phyloP scores from a whole-genome alignment of 2,888 invertebrate genomes.

The Ametastegia equiseti region DNA sequence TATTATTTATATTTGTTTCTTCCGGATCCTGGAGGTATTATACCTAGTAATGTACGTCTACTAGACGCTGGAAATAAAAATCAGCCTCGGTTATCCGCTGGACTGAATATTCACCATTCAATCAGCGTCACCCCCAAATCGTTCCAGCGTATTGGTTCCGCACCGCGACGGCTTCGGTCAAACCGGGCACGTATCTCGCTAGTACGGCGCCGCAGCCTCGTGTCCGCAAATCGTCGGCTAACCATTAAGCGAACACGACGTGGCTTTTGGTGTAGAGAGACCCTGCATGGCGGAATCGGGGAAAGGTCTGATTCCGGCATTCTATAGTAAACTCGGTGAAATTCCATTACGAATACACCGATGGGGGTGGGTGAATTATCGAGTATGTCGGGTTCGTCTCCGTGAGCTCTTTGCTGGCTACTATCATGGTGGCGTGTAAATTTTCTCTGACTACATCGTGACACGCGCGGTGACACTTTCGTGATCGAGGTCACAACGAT shows the following conservation, averaged over 20 bases:
- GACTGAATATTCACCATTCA: constrained; percentile 9
- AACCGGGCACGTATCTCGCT: constrained; percentile 38
- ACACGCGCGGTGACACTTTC: constrained; percentile 42
- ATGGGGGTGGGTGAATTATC: constrained; percentile 27
- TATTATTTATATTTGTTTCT: not conserved
- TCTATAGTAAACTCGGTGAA: constrained; percentile 14
- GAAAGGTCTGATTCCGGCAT: constrained; percentile 31
- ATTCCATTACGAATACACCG: constrained; percentile 25
- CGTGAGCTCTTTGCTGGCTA: no score
- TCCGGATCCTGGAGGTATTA: not conserved
- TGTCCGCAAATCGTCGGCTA: constrained; percentile 42
- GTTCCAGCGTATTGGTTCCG: constrained; percentile 17
- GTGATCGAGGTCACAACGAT: constrained; percentile 39
- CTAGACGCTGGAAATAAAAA: not conserved
- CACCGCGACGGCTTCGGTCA: constrained; percentile 28
- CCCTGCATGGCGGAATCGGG: not conserved
- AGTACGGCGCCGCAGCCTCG: not conserved
- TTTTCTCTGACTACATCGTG: constrained; percentile 23
- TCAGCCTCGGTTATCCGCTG: not conserved
- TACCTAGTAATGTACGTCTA: not conserved
- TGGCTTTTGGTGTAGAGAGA: constrained; percentile 18
- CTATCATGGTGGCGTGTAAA: constrained; percentile 20
- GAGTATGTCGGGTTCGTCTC: constrained; percentile 4
- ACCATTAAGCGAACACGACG: constrained; percentile 34
- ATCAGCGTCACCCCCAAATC: constrained; percentile 6